A percentile compares a stretch with the other conserved stretches of the same genome.
Evolutionary conservation across 2,888 invertebrate species (phyloP).

Genomic region (Achlya flavicornis): DNA sequence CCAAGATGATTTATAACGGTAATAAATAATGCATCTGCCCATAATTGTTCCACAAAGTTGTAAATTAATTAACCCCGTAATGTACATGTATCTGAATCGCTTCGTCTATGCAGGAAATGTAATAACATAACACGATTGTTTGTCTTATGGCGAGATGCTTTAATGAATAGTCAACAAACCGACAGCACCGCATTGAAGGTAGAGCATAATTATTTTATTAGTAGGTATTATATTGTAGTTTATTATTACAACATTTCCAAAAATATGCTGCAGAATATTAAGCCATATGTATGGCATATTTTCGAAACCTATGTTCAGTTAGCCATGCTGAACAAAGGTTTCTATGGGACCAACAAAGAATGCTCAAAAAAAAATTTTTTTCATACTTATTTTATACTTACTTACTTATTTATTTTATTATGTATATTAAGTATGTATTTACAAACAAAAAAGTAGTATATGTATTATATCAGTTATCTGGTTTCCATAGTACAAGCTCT

Average conservation of each 20-base stretch:
- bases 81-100: conserved; percentile 53
- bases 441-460: no score
- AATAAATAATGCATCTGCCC: neutral
- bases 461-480: no score
- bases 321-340: no score
- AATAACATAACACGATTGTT: conserved; percentile 75
- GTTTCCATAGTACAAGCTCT: no score
- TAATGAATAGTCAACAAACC: conserved; percentile 80
- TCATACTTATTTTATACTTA: no score
- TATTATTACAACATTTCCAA: neutral
- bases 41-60: conserved; percentile 28
- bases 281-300: conserved; percentile 7
- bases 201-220: conserved; percentile 63
- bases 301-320: no score
- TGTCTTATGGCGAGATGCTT: conserved; percentile 71
- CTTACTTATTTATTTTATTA: no score
- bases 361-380: no score
- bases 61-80: conserved; percentile 56
- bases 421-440: no score
- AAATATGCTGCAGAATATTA: neutral
- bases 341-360: no score
- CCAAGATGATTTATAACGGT: neutral
- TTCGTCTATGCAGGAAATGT: conserved; percentile 65
- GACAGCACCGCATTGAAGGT: conserved; percentile 55
- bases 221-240: conserved; percentile 28